A percentile compares a stretch with the other conserved stretches of the same genome.
These are phyloP conservation scores for Akabosia matsudoensis DNA, from an alignment of 1,140 invertebrate species.

Conservation along the genomic window DNA sequence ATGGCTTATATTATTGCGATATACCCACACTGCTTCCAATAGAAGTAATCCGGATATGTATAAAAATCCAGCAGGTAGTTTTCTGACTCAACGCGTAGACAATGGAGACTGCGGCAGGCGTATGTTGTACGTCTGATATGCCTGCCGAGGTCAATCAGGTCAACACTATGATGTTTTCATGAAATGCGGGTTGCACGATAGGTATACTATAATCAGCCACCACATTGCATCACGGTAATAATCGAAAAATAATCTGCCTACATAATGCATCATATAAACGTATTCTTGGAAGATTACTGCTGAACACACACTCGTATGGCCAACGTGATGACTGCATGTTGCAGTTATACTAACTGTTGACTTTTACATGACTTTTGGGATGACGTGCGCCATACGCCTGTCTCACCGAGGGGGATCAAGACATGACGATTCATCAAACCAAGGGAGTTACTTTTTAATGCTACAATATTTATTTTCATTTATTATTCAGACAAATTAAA, in stretches of 20 bases:
- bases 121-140: not conserved
- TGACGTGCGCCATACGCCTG: slow-evolving; percentile 20
- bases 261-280: too few species aligned
- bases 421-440: slow-evolving; percentile 22
- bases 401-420: slow-evolving; percentile 19
- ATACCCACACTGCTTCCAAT: too few species aligned
- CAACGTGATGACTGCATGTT: slow-evolving; percentile 1
- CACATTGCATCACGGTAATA: too few species aligned
- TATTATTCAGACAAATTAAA: slow-evolving; percentile 10
- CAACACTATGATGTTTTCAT: not conserved
- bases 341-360: not conserved
- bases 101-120: not conserved
- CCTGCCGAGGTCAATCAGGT: slow-evolving; percentile 14
- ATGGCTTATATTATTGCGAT: too few species aligned
- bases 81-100: too few species aligned
- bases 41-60: too few species aligned
- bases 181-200: too few species aligned
- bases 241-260: too few species aligned
- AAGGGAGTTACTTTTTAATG: slow-evolving; percentile 11
- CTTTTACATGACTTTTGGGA: slow-evolving; percentile 13
- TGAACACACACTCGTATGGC: not conserved
- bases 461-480: slow-evolving; percentile 4
- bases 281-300: too few species aligned
- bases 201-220: too few species aligned
- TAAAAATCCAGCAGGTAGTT: too few species aligned